Evolutionary conservation across 2,113 vertebrate genomes (phyloP).

Genomic region (Phocoena sinus): DNA sequence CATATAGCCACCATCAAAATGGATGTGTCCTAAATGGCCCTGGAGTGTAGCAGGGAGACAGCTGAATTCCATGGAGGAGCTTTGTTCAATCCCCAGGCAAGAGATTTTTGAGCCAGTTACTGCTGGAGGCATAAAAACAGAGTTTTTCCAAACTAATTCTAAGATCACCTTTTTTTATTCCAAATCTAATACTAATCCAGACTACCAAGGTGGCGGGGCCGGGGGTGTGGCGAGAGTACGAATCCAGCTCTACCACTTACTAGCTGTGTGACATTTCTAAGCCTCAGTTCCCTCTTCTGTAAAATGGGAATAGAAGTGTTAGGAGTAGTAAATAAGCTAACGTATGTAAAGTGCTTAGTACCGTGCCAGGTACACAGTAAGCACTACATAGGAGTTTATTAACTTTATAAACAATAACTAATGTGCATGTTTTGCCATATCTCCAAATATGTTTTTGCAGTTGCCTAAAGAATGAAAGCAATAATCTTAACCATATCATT

Average conservation of each 20-base stretch:
- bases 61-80: neutral
- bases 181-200: neutral
- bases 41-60: too few species aligned
- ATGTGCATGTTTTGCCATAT: neutral
- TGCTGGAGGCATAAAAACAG: neutral
- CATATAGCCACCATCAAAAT: neutral
- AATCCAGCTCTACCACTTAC: neutral
- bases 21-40: neutral
- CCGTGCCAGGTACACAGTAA: neutral
- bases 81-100: neutral
- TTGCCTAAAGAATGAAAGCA: neutral
- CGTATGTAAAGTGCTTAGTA: neutral
- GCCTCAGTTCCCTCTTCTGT: neutral
- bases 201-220: too few species aligned
- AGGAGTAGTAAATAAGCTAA: neutral
- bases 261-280: neutral
- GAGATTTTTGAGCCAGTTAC: neutral
- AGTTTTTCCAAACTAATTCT: neutral
- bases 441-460: neutral
- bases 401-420: neutral
- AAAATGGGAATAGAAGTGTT: neutral
- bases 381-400: neutral
- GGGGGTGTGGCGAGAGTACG: neutral
- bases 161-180: neutral
- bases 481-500: neutral